Evolutionary conservation across 2,888 invertebrate genomes (phyloP).

Genomic region (Meganola albula): DNA sequence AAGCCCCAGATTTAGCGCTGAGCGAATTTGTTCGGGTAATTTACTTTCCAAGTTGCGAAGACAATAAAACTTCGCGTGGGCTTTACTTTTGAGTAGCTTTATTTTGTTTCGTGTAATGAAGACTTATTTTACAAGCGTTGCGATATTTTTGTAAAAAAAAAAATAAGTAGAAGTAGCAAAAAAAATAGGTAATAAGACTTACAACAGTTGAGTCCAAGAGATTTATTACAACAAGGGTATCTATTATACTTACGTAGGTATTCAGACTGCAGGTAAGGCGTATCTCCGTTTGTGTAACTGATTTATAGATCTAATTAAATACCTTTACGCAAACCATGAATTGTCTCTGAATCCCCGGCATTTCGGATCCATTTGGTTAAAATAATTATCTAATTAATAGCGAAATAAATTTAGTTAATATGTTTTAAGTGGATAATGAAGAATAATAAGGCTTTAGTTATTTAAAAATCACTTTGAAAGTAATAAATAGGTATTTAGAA

Average conservation of each 20-base stretch:
- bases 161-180: too few species aligned
- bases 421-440: too few species aligned
- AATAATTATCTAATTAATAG: too few species aligned
- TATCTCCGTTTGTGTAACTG: slow-evolving; percentile 44
- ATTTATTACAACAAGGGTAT: too few species aligned
- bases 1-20: slow-evolving; percentile 70
- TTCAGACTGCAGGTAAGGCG: slow-evolving; percentile 39
- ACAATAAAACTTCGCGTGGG: slow-evolving; percentile 66
- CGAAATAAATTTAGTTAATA: too few species aligned
- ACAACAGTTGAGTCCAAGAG: too few species aligned
- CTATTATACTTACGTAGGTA: slow-evolving; percentile 24
- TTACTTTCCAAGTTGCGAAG: slow-evolving; percentile 71
- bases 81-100: slow-evolving; percentile 55
- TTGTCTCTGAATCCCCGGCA: slow-evolving; percentile 46
- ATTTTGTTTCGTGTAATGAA: slow-evolving; percentile 58
- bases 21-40: slow-evolving; percentile 73
- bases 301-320: slow-evolving; percentile 67
- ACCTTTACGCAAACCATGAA: slow-evolving; percentile 56
- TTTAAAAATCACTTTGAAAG: too few species aligned
- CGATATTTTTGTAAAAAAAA: slow-evolving; percentile 25
- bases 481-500: too few species aligned
- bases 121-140: slow-evolving; percentile 50
- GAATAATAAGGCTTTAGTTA: too few species aligned
- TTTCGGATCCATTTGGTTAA: slow-evolving; percentile 32
- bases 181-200: too few species aligned